Evolutionary conservation across 2,113 vertebrate genomes (phyloP).

Genomic region (Picathartes gymnocephalus): DNA sequence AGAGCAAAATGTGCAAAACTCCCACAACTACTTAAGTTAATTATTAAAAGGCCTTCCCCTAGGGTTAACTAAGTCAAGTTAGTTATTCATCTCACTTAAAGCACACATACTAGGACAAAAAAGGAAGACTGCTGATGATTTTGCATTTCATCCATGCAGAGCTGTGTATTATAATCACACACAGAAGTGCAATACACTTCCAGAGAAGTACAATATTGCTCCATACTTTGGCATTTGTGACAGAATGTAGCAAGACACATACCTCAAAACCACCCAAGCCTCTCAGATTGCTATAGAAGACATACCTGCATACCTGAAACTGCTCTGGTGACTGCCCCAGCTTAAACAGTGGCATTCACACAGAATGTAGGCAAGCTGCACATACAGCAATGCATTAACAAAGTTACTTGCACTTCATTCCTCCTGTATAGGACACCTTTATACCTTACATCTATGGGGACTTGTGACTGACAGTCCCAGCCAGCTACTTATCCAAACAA

Average conservation of each 20-base stretch:
- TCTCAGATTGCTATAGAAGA: not conserved
- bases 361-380: not conserved
- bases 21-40: constrained; percentile 51
- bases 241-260: not conserved
- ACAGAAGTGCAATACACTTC: not conserved
- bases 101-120: not conserved
- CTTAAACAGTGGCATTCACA: not conserved
- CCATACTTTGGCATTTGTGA: not conserved
- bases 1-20: not conserved
- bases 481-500: not conserved
- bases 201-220: not conserved
- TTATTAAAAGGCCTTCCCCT: constrained; percentile 58
- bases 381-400: fast-evolving
- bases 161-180: not conserved
- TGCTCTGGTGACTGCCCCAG: not conserved
- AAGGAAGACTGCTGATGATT: not conserved
- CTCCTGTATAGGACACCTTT: not conserved
- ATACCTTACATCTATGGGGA: no score
- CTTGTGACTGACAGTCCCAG: not conserved
- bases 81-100: constrained; percentile 29
- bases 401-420: not conserved
- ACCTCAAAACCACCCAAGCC: not conserved
- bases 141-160: not conserved
- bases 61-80: constrained; percentile 54
- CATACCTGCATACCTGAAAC: not conserved